phyloP scores from a whole-genome alignment of 2,888 invertebrate species.

The Nemotelus nigrinus region DNA sequence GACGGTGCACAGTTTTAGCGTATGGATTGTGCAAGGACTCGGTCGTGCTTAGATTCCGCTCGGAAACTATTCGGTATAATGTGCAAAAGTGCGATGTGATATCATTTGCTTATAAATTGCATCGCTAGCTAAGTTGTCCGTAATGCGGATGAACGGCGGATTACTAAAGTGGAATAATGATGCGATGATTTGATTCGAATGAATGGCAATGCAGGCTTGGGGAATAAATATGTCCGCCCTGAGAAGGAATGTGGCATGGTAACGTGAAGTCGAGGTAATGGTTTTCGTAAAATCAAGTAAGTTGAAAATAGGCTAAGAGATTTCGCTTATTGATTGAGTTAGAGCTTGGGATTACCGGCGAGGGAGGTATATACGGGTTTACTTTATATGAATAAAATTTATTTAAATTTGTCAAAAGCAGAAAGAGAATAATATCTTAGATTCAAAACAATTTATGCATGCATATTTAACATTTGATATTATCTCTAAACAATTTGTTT shows the following conservation, averaged over 20 bases:
- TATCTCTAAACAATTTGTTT: too few species aligned
- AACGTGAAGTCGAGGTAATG: too few species aligned
- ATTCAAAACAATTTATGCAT: too few species aligned
- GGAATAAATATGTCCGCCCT: background rate
- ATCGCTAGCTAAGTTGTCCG: constrained; percentile 23
- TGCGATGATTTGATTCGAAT: constrained; percentile 30
- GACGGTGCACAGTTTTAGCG: background rate
- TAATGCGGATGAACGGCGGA: constrained; percentile 40
- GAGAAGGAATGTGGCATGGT: constrained; percentile 30
- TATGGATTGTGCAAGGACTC: background rate
- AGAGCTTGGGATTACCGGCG: too few species aligned
- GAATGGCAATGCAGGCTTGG: background rate
- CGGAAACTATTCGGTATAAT: constrained; percentile 2
- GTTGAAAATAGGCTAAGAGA: too few species aligned
- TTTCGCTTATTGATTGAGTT: too few species aligned
- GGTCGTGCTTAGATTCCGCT: background rate
- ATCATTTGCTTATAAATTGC: constrained; percentile 44
- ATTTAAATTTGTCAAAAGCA: too few species aligned
- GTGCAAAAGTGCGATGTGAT: constrained; percentile 19
- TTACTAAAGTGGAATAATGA: constrained; percentile 38
- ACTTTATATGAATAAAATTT: too few species aligned
- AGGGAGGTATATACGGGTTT: too few species aligned
- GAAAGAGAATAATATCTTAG: too few species aligned
- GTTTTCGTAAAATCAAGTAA: too few species aligned
- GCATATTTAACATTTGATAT: too few species aligned